phyloP scores from a whole-genome alignment of 2,113 vertebrate genomes.

The Pterocles orientalis region DNA sequence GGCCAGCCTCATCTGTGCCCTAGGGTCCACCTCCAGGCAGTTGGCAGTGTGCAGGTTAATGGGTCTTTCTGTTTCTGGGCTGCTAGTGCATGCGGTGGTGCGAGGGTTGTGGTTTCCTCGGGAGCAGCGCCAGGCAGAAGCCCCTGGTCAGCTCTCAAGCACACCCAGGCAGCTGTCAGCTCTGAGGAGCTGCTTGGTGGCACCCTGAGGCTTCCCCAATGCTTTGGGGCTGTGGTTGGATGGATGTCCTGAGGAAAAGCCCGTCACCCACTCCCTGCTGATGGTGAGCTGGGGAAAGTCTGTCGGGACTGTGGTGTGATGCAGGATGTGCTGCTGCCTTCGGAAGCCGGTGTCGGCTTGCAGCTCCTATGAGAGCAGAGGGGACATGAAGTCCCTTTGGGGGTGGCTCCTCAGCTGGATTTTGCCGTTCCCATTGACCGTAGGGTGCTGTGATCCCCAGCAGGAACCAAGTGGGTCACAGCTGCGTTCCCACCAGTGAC shows the following conservation, averaged over 20 bases:
- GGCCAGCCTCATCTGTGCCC: background rate
- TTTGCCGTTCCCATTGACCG: background rate
- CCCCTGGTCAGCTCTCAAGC: fast-evolving
- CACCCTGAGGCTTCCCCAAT: background rate
- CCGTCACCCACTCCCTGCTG: background rate
- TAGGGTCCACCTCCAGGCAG: too few relatives aligned
- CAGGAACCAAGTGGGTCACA: background rate
- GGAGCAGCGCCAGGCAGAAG: background rate
- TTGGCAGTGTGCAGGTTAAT: fast-evolving
- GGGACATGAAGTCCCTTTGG: background rate
- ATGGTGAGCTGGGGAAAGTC: background rate
- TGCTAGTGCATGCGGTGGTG: too few relatives aligned
- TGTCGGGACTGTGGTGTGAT: background rate
- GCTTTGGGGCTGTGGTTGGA: background rate
- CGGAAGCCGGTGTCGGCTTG: background rate
- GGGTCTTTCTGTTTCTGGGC: background rate
- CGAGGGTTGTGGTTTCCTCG: background rate
- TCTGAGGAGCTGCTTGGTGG: fast-evolving
- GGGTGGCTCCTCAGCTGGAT: background rate
- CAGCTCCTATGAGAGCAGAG: background rate
- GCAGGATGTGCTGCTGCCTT: background rate
- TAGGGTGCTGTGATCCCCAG: background rate
- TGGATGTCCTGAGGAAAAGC: background rate
- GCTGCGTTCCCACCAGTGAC: slow-evolving; percentile 21
- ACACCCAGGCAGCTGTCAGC: background rate